Evolutionary conservation across 2,888 invertebrate species (phyloP).

Genomic region (Eutolmus rufibarbis): DNA sequence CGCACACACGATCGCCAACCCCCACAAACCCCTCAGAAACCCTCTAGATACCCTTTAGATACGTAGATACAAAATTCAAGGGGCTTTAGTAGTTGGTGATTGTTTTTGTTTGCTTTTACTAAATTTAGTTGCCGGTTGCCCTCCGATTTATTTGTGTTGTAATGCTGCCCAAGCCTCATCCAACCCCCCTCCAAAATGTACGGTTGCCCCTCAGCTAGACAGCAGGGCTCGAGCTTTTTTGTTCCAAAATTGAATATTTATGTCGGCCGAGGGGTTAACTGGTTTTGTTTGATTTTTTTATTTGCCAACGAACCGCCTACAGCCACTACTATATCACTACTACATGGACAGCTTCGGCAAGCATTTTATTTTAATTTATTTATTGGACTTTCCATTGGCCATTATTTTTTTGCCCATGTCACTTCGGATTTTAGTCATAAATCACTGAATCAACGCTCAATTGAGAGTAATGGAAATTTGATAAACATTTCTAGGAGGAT

Average conservation of each 20-base stretch:
- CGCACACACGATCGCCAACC: not conserved
- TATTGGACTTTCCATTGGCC: slow-evolving; percentile 60
- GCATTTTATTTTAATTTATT: slow-evolving; percentile 61
- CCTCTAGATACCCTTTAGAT: not conserved
- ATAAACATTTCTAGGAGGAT: not conserved
- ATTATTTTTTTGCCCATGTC: slow-evolving; percentile 53
- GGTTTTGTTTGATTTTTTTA: slow-evolving; percentile 37
- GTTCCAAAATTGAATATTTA: slow-evolving; percentile 46
- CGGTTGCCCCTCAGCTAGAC: not conserved
- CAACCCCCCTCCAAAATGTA: not conserved
- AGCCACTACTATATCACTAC: not conserved
- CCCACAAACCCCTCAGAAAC: not conserved
- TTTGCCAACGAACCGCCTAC: slow-evolving; percentile 49
- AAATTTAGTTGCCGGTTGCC: slow-evolving; percentile 43
- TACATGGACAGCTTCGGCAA: slow-evolving; percentile 49
- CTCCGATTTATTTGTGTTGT: slow-evolving; percentile 24
- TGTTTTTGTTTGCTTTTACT: slow-evolving; percentile 41
- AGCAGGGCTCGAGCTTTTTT: slow-evolving; percentile 17
- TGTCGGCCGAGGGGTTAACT: slow-evolving; percentile 35
- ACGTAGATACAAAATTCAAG: slow-evolving; percentile 20
- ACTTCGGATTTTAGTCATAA: slow-evolving; percentile 16
- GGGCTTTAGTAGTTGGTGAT: slow-evolving; percentile 39
- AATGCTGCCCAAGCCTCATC: slow-evolving; percentile 9
- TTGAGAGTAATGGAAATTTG: slow-evolving; percentile 13
- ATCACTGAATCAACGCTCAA: slow-evolving; percentile 19